Base-by-base conservation (phyloP, 2,888 invertebrate genomes). In the Nemurella pictetii region DNA sequence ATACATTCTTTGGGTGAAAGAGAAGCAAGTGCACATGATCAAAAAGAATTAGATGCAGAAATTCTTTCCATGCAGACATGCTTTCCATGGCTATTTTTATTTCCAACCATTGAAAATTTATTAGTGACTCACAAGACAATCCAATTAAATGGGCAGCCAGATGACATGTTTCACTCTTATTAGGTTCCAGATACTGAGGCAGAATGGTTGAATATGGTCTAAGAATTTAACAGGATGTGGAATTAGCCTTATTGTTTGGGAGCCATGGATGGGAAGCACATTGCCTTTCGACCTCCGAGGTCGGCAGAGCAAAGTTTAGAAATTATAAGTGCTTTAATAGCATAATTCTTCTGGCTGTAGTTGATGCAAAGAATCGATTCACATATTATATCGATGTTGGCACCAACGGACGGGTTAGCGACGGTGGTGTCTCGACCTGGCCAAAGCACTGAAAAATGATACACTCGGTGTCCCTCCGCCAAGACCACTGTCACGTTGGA, bases 241-340 rank as follows among this genome's bases (percentile, higher is more conserved):
- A 75, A 77, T 77, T 85, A 82, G 36, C 85, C 27, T n/a, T 74
- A 85, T 74, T 72, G 74, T 74, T 78, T 83, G 20, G 85, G 83
- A 2, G 85, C 74, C 5, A 36, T 85, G 28, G 85, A 85, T 26
- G 83, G 85, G 9, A 85, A 83, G 28, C 85, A 85, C 29, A 55
- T 85, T 29, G 32, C 20, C 0, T 55, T 83, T 36, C 73, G 27
- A 26, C 20, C 77, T 7, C 83, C 85, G 5, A 35, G 30, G n/a
- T 78, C 27, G 20, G 35, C 35, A 20, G 85, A 78, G 26, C 83
- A 28, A 30, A 55, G 29, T 85, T 4, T 35, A 20, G 30, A n/a
- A 85, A 85, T 28, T 85, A 83, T 80, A 85, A 85, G 35, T 32
- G 29, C 25, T 83, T 77, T 15, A 32, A 36, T 55, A 83, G 36